Base-by-base conservation (phyloP, 2,797 vertebrate genomes). In the Cetoscarus ocellatus region DNA sequence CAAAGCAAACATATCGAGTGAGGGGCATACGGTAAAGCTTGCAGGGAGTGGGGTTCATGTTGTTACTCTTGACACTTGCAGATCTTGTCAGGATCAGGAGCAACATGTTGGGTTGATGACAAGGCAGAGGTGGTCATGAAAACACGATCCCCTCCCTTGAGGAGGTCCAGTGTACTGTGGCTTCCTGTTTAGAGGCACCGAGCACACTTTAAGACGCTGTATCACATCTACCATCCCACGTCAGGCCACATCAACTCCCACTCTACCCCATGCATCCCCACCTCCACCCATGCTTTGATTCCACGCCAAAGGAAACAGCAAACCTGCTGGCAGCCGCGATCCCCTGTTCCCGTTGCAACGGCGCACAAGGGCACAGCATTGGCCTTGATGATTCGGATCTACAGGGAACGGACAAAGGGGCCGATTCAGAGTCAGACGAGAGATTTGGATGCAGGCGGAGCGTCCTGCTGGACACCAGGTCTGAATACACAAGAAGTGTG, bases 251-350 rank as follows among this genome's bases (percentile, higher is more conserved):
- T 91, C 90, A 73, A 84, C 75, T 77, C 90, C 81, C 81, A 10
- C 80, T 88, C 82, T 78, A 62, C 78, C 70, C 70, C 81, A 62
- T 79, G 64, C 91, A 92, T 89, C 81, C 77, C 91, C 91, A 90
- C 92, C 88, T 90, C 63, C 35, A 62, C 75, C 0, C 0, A 1
- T 5, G 68, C 93, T 96, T 94, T 96, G 94, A 95, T 93, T 92
- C 60, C 9, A 56, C 79, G 94, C 96, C 95, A 96, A 95, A 82
- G 91, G 88, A 96, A 97, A 96, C 89, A 94, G 36, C 57, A 56
- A 87, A 83, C 82, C 43, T 80, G 74, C 86, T 87, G 89, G 92
- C 90, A 79, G 73, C 73, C 86, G 11, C 75, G 43, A 81, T 42
- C 84, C 70, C 70, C 63, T 0, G 91, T 91, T 94, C 90, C 94